Evolutionary conservation across 2,113 vertebrate species (phyloP), one percentile per base, ranked within the genome.

Genomic region (Halichoeres trimaculatus): DNA sequence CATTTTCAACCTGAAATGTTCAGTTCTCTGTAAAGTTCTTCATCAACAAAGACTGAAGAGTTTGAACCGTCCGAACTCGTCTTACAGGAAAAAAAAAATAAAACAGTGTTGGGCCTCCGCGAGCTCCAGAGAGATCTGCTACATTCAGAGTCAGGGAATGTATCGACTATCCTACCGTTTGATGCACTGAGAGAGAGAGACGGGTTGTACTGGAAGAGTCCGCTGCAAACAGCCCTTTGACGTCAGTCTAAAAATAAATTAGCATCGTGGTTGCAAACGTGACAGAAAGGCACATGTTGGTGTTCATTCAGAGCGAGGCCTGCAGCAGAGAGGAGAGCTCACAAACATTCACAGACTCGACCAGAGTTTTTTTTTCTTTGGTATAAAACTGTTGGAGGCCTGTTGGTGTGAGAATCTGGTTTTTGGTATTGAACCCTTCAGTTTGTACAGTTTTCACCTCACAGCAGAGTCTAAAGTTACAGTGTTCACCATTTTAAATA

Each of bases 61-160:
- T 67, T 70, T 72, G 12, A 43, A 57, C 20, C n/a, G 34, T 19
- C 62, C 72, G 63, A 8, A 23, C 35, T 43, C n/a, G 36, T 67
- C 71, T 68, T 76, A 5, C 26, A 54, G 52, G 43, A 62, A 60
- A 16, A 58, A 20, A 69, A 66, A 60, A 13, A 57, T n/a, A 24
- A 69, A 66, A 77, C 48, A 71, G 51, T 40, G 48, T 51, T 14
- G 74, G 47, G 73, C 69, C 43, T 59, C 43, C 34, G 35, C 6
- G 2, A 51, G 48, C 69, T 76, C 79, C 72, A 34, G 24, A 13
- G 0, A 10, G 73, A 64, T 51, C 69, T 48, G 66, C 78, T 89
- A 92, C 85, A 88, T 88, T 91, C 88, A 92, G 76, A 69, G 85
- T 90, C 90, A 85, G 85, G 90, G 92, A 92, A 93, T 93, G 92